Evolutionary conservation across 2,888 invertebrate genomes (phyloP), one percentile per base, ranked within the genome.

Genomic region (Pseudoips prasinana): DNA sequence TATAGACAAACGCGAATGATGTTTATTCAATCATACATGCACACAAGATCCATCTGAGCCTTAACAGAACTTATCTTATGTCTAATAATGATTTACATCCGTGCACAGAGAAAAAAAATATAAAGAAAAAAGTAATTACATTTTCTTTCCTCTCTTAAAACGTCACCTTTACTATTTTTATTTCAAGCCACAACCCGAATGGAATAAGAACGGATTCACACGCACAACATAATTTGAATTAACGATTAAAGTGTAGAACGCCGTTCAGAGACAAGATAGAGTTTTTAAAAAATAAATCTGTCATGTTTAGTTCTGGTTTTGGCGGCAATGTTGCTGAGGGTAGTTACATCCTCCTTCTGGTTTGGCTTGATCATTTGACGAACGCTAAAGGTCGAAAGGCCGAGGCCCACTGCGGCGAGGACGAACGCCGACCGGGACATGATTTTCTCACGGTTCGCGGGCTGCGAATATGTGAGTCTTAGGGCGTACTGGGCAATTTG

Each of bases 391-490:
- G 91, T 90, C 40, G 92, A 92, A 1, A 92, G 70, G 9, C 90
- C 91, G 10, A 92, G 84, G 27, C 92, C 92, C 33, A 91, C 68
- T 4, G 90, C 85, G 3, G 92, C 92, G 39, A 92, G 73, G 33
- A 90, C 73, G 25, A 91, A 61, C 8, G 92, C 92, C 1, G 92
- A 91, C 48, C 90, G 79, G 32, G 90, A 87, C 74, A 91, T 84
- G 77, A 85, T 80, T 55, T 90, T 90, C 69, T 91, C 91, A 62
- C 90, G 76, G 61, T 65, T 73, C 76, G 83, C 87, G 29, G 87
- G 86, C 89, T 89, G 91, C 78, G 91, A 89, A 87, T 91, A 91
- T 68, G 89, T 90, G 80, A 91, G 90, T 80, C 91, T 89, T 46
- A 91, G 71, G 35, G 91, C 91, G 74, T 91, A 90, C 73, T 86